Evolutionary conservation across 1,140 invertebrate genomes (phyloP), one percentile per base, ranked within the genome.

Genomic region (Ridgeia piscesae): DNA sequence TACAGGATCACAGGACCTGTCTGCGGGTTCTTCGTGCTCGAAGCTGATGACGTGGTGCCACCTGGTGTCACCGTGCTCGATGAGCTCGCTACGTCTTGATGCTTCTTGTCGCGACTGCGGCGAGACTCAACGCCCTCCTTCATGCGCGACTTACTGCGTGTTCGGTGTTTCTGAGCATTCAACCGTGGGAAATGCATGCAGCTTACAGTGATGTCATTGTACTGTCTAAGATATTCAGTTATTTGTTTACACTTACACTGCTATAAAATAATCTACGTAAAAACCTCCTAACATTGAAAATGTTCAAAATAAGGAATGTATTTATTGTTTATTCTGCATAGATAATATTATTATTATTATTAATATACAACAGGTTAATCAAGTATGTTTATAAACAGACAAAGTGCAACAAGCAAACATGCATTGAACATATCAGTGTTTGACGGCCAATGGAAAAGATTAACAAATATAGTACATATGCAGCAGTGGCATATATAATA

Each of bases 1-100:
- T 99, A 99, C 58, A 99, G 96, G n/a, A 98, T 97, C 90, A 97
- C 95, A 33, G 95, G 96, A 0, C 97, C 97, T 90, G 93, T 42
- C 0, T 94, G 93, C n/a, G 92, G 89, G 31, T 94, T 93, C 88
- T 92, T 93, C 34, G 93, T 93, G 21, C 34, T 2, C 35, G 58
- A 77, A 21, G 58, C 17, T 21, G 27, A 77, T 77, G 58, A 77
- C 2, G 58, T 77, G 58, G 58, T 31, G 58, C 58, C 58, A 17
- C 58, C 58, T 42, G 89, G 33, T 35, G 91, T 91, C 91, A 77
- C 34, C 91, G 34, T 35, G n/a, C 21, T 92, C 50, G 34, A 35
- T 88, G 35, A 35, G 88, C 91, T 93, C 50, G 35, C 89, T 14
- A 34, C 89, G 31, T 42, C 34, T 27, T 42, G 89, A 27, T 91